Evolutionary conservation across 2,888 invertebrate species (phyloP), one percentile per base, ranked within the genome.

Genomic region (Eupithecia pulchellata): DNA sequence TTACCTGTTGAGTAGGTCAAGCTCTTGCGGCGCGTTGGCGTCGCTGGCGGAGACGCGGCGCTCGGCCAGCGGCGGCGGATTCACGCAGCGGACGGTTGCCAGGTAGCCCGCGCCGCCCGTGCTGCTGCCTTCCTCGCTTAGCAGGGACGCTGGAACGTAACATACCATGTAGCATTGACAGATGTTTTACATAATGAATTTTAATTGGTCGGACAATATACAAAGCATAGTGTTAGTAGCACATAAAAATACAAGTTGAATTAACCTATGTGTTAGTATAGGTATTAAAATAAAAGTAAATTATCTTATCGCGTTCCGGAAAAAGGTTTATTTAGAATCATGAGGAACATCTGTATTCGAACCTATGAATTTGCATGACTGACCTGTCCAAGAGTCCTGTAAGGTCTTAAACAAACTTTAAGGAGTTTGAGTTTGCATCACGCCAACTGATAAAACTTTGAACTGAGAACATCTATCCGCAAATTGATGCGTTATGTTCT

Each of bases 1-100:
- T 67, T 81, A 88, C 89, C 86, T 85, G 81, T 86, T 87, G 76
- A 86, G 85, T 64, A 82, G 79, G 57, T 87, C 87, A 66, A 86
- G 81, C 66, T 90, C 90, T 17, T 82, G 81, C 69, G 89, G 87
- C 47, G 86, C 79, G 84, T 91, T 90, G 75, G 92, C 93, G 82
- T 93, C 93, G 83, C 89, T 89, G 77, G 92, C 90, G 74, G 93
- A 91, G n/a, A 93, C 92, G 78, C 93, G 91, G 25, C 93, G 90
- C 81, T 93, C 93, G 79, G 89, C 88, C 68, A 94, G 90, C 78
- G 94, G 93, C 77, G 92, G 91, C 77, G 94, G 94, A 84, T 94
- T 94, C 73, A 94, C 93, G 83, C 94, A 94, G 73, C 91, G 91
- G 82, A 94, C 94, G 65, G 94, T 94, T 60, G 94, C 94, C 80